Evolutionary conservation across 2,888 invertebrate species (phyloP).

Genomic region (Patella caerulea): DNA sequence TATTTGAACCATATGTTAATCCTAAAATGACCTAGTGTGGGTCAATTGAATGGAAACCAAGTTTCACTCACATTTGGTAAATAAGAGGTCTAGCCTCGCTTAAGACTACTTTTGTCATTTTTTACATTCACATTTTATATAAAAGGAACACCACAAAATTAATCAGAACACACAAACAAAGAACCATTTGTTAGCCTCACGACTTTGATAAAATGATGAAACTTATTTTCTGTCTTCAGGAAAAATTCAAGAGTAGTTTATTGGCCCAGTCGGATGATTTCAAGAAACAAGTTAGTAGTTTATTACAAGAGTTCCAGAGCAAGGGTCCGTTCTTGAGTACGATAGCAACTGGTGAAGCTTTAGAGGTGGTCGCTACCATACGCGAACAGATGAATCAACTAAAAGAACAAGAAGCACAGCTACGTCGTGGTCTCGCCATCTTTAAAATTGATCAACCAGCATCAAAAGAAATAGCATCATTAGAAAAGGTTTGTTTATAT

Average conservation of each 20-base stretch:
- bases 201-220: neutral
- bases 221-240: slow-evolving; percentile 50
- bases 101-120: too few relatives aligned
- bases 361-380: slow-evolving; percentile 62
- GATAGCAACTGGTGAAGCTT: slow-evolving; percentile 64
- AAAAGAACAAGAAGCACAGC: slow-evolving; percentile 78
- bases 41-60: too few relatives aligned
- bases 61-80: too few relatives aligned
- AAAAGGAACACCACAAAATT: too few relatives aligned
- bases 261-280: slow-evolving; percentile 82
- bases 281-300: slow-evolving; percentile 79
- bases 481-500: slow-evolving; percentile 65
- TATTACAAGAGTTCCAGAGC: slow-evolving; percentile 80
- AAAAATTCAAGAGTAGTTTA: slow-evolving; percentile 77
- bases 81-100: too few relatives aligned
- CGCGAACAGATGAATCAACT: slow-evolving; percentile 71
- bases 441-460: slow-evolving; percentile 84
- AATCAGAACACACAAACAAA: too few relatives aligned
- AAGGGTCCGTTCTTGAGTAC: slow-evolving; percentile 73
- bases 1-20: too few relatives aligned
- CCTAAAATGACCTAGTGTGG: too few relatives aligned
- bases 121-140: too few relatives aligned
- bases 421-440: slow-evolving; percentile 79
- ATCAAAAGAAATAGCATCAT: slow-evolving; percentile 68
- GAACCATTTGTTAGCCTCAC: too few relatives aligned